Base-by-base conservation (phyloP, 1,140 invertebrate species). In the Campodea augens region DNA sequence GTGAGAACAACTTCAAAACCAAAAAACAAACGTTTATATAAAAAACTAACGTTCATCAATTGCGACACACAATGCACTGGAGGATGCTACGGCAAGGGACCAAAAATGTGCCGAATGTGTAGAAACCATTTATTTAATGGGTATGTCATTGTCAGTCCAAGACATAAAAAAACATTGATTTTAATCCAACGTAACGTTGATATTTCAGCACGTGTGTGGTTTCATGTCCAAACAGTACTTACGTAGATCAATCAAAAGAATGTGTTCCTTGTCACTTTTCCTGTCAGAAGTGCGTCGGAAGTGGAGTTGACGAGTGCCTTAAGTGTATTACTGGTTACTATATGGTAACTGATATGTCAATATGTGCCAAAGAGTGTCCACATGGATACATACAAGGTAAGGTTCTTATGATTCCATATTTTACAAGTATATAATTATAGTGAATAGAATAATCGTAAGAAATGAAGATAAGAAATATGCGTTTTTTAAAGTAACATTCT, bases 381-480 rank as follows among this genome's bases (percentile, higher is more conserved):
- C 82, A 86, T 54, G 81, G 81, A 27, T 88, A 87, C 54, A 86
- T 73, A 60, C 81, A 84, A 64, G 78, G 77, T 81, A 64, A 66
- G 67, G 63, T 5, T 12, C 21, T 38, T 15, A 5, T 12, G 5
- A 12, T 5, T 12, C 12, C 13, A n/a, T n/a, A n/a, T n/a, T n/a
- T n/a, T n/a, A n/a, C n/a, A n/a, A n/a, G n/a, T n/a, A n/a, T n/a
- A n/a, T n/a, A n/a, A n/a, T n/a, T n/a, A n/a, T n/a, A n/a, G n/a
- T n/a, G n/a, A n/a, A n/a, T n/a, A n/a, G n/a, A n/a, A n/a, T n/a
- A n/a, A n/a, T n/a, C n/a, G n/a, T n/a, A n/a, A n/a, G n/a, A n/a
- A n/a, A n/a, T n/a, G n/a, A n/a, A n/a, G n/a, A n/a, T n/a, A n/a
- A n/a, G n/a, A n/a, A n/a, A n/a, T n/a, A n/a, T n/a, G n/a, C n/a